These are phyloP conservation scores for Megaleporinus macrocephalus DNA, from an alignment of 2,113 vertebrate genomes.

Conservation along the genomic window DNA sequence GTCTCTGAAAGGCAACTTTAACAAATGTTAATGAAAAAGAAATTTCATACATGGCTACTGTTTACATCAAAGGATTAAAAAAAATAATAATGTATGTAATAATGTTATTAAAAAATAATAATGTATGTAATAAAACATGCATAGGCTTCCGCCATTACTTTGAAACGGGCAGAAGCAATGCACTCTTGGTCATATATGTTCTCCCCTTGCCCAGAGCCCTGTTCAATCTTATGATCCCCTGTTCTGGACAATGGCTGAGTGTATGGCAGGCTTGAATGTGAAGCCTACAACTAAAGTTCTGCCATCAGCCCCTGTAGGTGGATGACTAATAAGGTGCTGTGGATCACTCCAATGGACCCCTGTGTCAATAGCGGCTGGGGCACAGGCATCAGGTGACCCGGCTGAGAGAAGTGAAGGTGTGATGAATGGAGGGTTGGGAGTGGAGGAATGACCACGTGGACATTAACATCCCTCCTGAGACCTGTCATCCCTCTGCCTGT, in stretches of 20 bases:
- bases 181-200: background rate
- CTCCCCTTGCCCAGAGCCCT: background rate
- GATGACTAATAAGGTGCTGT: slow-evolving; percentile 66
- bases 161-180: background rate
- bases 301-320: slow-evolving; percentile 37
- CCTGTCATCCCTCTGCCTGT: slow-evolving; percentile 31
- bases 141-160: background rate
- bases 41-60: background rate
- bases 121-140: background rate
- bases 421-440: slow-evolving; percentile 64
- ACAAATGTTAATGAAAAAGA: background rate
- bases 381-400: slow-evolving; percentile 35
- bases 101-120: no score
- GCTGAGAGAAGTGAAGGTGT: slow-evolving; percentile 61
- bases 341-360: slow-evolving; percentile 71
- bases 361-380: slow-evolving; percentile 61
- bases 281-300: slow-evolving; percentile 35
- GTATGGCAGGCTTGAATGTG: background rate
- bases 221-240: background rate
- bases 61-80: no score
- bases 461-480: slow-evolving; percentile 59
- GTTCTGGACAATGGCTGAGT: background rate
- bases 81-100: no score
- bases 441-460: slow-evolving; percentile 68
- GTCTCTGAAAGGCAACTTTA: no score